A percentile compares a stretch with the other conserved stretches of the same genome.
Evolutionary conservation across 2,113 vertebrate genomes (phyloP).

Genomic region (Axis porcinus): DNA sequence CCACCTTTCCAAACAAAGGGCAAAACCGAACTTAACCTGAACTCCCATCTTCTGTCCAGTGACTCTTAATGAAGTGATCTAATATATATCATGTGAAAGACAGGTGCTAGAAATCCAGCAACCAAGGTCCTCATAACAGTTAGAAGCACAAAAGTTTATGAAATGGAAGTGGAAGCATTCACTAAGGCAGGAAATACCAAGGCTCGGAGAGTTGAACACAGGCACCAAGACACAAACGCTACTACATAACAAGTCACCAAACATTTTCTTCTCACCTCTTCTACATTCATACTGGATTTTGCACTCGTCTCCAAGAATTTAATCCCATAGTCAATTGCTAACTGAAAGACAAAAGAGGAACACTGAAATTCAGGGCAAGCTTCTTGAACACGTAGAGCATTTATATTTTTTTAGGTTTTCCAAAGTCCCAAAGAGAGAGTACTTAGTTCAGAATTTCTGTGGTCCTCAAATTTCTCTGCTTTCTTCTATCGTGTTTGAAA

Average conservation of each 20-base stretch:
- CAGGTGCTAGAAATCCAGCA: not conserved
- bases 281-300: slow-evolving; percentile 96
- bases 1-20: slow-evolving; percentile 30
- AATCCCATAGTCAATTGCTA: slow-evolving; percentile 98
- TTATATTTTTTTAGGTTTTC: not conserved
- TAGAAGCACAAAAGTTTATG: not conserved
- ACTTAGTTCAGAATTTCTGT: not conserved
- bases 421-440: not conserved
- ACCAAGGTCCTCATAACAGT: not conserved
- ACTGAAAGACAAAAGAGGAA: slow-evolving; percentile 80
- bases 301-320: slow-evolving; percentile 99
- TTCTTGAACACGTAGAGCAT: not conserved
- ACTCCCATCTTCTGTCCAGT: not conserved
- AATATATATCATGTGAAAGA: not conserved
- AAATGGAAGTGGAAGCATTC: not conserved
- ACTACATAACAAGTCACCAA: not conserved
- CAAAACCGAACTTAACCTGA: not conserved
- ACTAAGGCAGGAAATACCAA: not conserved
- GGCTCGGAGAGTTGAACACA: not conserved
- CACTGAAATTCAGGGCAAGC: slow-evolving; percentile 30
- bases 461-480: not conserved
- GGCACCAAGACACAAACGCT: not conserved
- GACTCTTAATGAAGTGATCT: not conserved
- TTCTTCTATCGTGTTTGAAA: slow-evolving; percentile 15
- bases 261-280: slow-evolving; percentile 87